These are phyloP conservation scores for Plutella xylostella DNA, from an alignment of 2,888 invertebrate genomes.

Conservation along the genomic window DNA sequence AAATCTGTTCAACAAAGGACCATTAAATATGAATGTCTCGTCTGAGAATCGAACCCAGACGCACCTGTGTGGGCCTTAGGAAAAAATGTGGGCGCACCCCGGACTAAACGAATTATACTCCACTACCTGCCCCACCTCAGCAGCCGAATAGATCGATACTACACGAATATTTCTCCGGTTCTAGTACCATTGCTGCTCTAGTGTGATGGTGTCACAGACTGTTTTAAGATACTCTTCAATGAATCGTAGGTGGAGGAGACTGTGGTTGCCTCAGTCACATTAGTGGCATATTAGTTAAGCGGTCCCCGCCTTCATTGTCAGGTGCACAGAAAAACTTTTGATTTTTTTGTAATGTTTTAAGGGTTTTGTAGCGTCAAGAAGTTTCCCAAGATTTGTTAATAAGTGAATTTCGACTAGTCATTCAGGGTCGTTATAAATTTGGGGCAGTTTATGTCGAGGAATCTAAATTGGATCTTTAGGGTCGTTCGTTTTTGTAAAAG, in stretches of 20 bases:
- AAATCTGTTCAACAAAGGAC: constrained; percentile 37
- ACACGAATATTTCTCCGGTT: no score
- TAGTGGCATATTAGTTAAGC: constrained; percentile 64
- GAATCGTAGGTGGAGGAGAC: background rate
- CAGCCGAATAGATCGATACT: constrained; percentile 7
- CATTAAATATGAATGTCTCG: constrained; percentile 39
- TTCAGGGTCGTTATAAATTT: constrained; percentile 49
- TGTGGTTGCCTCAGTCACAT: constrained; percentile 17
- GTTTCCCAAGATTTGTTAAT: constrained; percentile 59
- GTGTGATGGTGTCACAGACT: no score
- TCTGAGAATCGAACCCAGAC: constrained; percentile 35
- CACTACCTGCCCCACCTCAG: constrained; percentile 57
- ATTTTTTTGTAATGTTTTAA: constrained; percentile 52
- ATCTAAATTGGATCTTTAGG: constrained; percentile 7
- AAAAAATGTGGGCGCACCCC: constrained; percentile 63
- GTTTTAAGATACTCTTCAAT: background rate
- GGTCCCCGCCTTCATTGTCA: constrained; percentile 65
- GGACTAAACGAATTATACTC: constrained; percentile 66
- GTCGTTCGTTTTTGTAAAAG: no score
- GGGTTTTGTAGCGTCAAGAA: constrained; percentile 50
- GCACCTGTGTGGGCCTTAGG: constrained; percentile 64
- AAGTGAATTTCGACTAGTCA: constrained; percentile 42
- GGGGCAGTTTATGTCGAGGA: constrained; percentile 38
- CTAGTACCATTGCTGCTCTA: no score
- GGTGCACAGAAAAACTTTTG: constrained; percentile 64